Evolutionary conservation across 1,140 invertebrate species (phyloP).

Genomic region (Hestina assimilis): DNA sequence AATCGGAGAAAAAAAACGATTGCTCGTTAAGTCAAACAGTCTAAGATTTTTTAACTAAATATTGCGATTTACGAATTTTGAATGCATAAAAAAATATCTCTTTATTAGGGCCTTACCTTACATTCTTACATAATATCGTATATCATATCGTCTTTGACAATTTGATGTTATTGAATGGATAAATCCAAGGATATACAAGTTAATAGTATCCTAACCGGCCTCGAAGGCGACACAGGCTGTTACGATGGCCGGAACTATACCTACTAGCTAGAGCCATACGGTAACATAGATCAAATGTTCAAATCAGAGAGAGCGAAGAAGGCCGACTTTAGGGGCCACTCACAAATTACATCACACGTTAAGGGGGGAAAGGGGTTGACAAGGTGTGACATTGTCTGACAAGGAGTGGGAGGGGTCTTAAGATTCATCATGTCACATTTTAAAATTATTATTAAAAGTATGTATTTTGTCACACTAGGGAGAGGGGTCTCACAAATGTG

Average conservation of each 20-base stretch:
- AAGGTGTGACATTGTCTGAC: too few species aligned
- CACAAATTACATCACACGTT: too few species aligned
- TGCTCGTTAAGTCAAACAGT: conserved; percentile 39
- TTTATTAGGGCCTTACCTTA: conserved; percentile 76
- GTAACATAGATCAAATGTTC: conserved; percentile 44
- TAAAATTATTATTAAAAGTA: too few species aligned
- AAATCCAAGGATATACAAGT: conserved; percentile 55
- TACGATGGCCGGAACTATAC: conserved; percentile 6
- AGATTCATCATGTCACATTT: too few species aligned
- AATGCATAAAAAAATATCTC: conserved; percentile 78
- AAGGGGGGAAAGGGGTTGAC: too few species aligned
- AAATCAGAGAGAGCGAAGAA: conserved; percentile 66
- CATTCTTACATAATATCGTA: conserved; percentile 73
- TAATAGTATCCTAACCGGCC: conserved; percentile 47
- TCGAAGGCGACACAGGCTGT: conserved; percentile 51
- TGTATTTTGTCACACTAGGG: too few species aligned
- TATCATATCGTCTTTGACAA: conserved; percentile 74
- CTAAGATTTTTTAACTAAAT: conserved; percentile 48
- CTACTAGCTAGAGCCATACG: background rate
- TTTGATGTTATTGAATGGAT: conserved; percentile 61
- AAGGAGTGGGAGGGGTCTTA: too few species aligned
- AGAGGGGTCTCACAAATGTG: too few species aligned
- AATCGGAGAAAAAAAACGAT: conserved; percentile 20
- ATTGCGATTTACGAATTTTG: conserved; percentile 69
- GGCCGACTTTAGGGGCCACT: conserved; percentile 16